Base-by-base conservation (phyloP, 2,113 vertebrate species). In the Actenoides hombroni region DNA sequence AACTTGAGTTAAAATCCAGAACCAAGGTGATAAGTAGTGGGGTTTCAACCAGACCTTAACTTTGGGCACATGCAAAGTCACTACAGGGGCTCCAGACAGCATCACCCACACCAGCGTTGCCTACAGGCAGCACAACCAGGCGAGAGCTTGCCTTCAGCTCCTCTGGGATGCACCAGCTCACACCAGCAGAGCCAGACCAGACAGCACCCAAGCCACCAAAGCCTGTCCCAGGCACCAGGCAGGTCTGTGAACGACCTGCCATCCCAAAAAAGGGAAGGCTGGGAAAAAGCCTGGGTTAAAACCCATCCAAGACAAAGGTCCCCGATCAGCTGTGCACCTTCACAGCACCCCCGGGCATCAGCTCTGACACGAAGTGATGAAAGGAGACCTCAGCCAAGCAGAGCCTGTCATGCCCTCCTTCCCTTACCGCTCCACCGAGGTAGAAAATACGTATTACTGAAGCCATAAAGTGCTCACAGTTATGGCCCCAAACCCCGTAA, bases 401-500 rank as follows among this genome's bases (percentile, higher is more conserved):
- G 24, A 83, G 20, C 9, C 46, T 77, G 49, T 39, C 0, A 0
- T 10, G 37, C 26, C 48, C 69, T 85, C 80, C 89, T 76, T 93
- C 86, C 42, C 40, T n/a, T n/a, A 81, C 13, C 61, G 51, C 46
- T 89, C 71, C 79, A 91, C 33, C 1, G 0, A 91, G 46, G 37
- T 17, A 82, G 88, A 90, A 95, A 83, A 79, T 54, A 57, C 2
- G 19, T 53, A 59, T 70, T 86, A 90, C 69, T 79, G 65, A 73
- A 65, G 53, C 31, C 1, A 2, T 86, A 59, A 93, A 85, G 17
- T 64, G 13, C 77, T 81, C 84, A 87, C 79, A 90, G 37, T 90
- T 88, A 92, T 29, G 35, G 54, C 60, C 82, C 37, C 81, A 94
- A 79, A 69, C 64, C 80, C 64, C 69, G 63, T 60, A 89, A 61